phyloP scores from a whole-genome alignment of 2,888 invertebrate species.

The Nomada ruficornis region DNA sequence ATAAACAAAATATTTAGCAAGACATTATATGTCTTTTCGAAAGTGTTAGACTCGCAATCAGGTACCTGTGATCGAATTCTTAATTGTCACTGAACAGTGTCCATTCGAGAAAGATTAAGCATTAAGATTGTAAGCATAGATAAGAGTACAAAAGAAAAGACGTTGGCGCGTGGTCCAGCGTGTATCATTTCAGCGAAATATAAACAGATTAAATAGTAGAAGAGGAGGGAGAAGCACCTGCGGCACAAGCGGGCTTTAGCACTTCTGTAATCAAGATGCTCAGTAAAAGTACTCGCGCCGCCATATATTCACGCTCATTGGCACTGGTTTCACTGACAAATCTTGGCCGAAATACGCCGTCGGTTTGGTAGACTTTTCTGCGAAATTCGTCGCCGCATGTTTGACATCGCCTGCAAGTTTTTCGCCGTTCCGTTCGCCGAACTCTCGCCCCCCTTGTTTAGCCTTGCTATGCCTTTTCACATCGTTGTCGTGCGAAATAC shows the following conservation, averaged over 20 bases:
- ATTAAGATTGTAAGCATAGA: neutral
- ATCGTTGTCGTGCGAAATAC: constrained; percentile 43
- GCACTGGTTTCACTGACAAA: constrained; percentile 79
- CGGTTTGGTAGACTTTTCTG: constrained; percentile 70
- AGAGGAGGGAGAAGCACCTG: constrained; percentile 77
- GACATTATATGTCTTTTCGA: neutral
- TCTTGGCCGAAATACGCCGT: constrained; percentile 76
- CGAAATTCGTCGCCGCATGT: constrained; percentile 78
- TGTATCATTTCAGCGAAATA: constrained; percentile 50
- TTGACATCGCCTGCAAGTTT: constrained; percentile 75
- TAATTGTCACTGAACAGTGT: neutral
- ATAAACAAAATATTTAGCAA: constrained; percentile 23
- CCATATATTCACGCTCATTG: constrained; percentile 83
- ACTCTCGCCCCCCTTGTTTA: constrained; percentile 57
- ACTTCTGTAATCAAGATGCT: constrained; percentile 84
- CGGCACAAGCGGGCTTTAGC: constrained; percentile 81
- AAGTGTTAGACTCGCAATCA: neutral
- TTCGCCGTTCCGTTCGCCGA: constrained; percentile 74
- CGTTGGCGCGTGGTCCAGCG: constrained; percentile 49
- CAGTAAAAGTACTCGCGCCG: constrained; percentile 83
- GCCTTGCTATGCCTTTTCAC: constrained; percentile 54
- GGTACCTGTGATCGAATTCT: neutral
- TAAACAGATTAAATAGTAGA: constrained; percentile 64
- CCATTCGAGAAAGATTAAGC: no score
- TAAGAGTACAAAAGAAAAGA: constrained; percentile 19